Evolutionary conservation across 2,113 vertebrate genomes (phyloP), one percentile per base, ranked within the genome.

Genomic region (Barnardius zonarius): DNA sequence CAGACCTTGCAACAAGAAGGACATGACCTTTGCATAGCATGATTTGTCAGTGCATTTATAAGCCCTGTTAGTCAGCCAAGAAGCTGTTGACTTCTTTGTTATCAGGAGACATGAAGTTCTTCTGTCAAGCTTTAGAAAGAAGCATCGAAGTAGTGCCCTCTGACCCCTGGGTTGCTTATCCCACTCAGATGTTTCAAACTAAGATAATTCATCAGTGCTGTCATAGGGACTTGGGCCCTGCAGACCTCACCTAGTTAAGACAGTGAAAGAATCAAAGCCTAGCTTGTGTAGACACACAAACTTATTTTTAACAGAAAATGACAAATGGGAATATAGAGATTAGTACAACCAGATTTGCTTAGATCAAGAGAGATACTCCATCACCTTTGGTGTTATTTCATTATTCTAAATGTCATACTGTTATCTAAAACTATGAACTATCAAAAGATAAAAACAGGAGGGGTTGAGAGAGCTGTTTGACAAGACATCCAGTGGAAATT

Each of bases 181-280:
- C 49, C 54, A 30, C 54, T 83, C 54, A 44, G 31, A 33, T 31
- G 7, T 70, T 96, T 51, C 46, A 76, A 22, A 14, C 39, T 25
- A 22, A 70, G 28, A 30, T 25, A 86, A 44, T 30, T 41, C 7
- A 14, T 44, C 30, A 19, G 37, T 30, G 7, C 25, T 73, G 30
- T 31, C 35, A 9, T 22, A 23, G 5, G 20, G 41, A 28, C n/a
- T 62, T 41, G 10, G 31, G 30, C 35, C 25, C 79, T 79, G 20
- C 37, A 81, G 73, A 28, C 28, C n/a, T 35, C 27, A 24, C 54
- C 24, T 44, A 4, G 13, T 37, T 66, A 24, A 72, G 16, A 37
- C 1, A 1, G 25, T 0, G 0, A 88, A 19, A 8, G 16, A 46
- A 87, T 23, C 11, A 88, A 76, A 59, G 33, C 6, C 8, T 18